Percentiles rank a stretch among this genome's conserved stretches.
phyloP scores from a whole-genome alignment of 2,113 vertebrate genomes.

The Carollia perspicillata region DNA sequence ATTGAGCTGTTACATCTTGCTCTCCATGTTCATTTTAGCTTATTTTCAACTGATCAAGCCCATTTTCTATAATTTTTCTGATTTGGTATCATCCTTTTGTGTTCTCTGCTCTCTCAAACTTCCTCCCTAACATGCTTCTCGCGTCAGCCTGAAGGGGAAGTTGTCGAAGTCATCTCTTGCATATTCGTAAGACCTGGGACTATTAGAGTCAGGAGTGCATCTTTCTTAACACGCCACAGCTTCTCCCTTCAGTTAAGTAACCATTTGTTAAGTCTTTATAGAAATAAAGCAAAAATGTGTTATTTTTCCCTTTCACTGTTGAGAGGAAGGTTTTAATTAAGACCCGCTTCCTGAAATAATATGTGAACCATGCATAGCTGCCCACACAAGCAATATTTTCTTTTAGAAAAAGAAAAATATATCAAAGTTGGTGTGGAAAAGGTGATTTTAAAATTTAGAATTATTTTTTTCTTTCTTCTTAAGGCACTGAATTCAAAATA shows the following conservation, averaged over 20 bases:
- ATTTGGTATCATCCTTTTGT: background rate
- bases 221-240: background rate
- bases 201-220: background rate
- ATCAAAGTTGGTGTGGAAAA: background rate
- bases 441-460: background rate
- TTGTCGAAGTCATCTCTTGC: background rate
- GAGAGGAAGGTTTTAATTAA: constrained; percentile 36
- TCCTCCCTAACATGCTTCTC: background rate
- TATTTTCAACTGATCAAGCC: background rate
- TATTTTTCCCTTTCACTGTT: background rate
- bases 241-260: background rate
- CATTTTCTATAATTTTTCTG: background rate
- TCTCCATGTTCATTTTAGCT: background rate
- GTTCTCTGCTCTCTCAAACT: background rate
- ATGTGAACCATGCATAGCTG: background rate
- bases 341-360: background rate
- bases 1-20: background rate
- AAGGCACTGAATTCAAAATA: background rate
- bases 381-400: background rate
- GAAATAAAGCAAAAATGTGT: background rate
- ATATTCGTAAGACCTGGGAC: background rate
- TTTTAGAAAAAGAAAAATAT: constrained; percentile 7
- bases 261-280: background rate
- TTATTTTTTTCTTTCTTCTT: background rate
- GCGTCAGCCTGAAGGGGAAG: background rate